Conservation (phyloP, 2,888 invertebrate species). For the Minunthozetes semirufus region DNA sequence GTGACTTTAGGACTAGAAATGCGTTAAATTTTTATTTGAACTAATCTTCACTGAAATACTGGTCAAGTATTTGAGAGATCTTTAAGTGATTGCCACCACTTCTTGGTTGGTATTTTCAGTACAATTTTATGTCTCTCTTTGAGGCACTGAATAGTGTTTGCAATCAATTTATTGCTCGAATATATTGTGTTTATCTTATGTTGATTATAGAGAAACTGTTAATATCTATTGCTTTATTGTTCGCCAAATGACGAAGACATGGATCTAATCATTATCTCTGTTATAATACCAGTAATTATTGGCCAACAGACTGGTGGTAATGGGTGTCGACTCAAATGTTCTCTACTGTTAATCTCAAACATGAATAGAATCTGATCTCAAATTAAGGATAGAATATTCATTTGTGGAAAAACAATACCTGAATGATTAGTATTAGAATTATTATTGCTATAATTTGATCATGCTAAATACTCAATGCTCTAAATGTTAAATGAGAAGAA, state of each 20-base stretch:
- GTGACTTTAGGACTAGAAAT: not conserved
- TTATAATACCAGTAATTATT: conserved; percentile 18
- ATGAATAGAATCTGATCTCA: no score
- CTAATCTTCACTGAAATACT: not conserved
- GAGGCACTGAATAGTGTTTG: not conserved
- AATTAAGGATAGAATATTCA: no score
- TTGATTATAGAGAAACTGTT: not conserved
- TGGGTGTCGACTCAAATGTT: no score
- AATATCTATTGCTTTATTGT: not conserved
- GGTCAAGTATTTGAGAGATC: not conserved
- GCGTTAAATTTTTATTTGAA: conserved; percentile 8
- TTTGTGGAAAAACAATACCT: no score
- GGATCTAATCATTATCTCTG: not conserved
- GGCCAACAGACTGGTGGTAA: not conserved
- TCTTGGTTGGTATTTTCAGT: not conserved
- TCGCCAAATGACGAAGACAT: not conserved
- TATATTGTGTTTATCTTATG: not conserved
- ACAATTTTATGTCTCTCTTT: not conserved
- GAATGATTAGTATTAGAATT: no score
- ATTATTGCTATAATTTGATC: no score
- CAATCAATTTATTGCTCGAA: not conserved
- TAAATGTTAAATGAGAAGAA: no score
- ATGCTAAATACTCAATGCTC: no score
- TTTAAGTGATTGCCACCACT: not conserved
- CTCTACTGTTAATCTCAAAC: no score